These are phyloP conservation scores for Leistus spinibarbis DNA, from an alignment of 2,888 invertebrate genomes.

Conservation along the genomic window DNA sequence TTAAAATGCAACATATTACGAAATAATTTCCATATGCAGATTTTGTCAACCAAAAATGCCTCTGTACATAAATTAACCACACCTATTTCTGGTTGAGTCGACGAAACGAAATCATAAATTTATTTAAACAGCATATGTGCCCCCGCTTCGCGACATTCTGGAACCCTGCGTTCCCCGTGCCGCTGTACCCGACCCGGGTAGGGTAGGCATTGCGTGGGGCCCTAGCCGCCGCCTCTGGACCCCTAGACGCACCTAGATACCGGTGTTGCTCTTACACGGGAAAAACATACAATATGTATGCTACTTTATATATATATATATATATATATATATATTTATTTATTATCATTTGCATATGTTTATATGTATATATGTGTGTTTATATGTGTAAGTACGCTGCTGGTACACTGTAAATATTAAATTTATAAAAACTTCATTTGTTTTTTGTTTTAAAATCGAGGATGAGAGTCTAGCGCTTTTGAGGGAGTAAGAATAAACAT, in stretches of 20 bases:
- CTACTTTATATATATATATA: background rate
- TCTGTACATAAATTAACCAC: too few relatives aligned
- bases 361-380: too few relatives aligned
- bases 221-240: background rate
- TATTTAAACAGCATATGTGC: background rate
- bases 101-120: background rate
- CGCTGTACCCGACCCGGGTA: background rate
- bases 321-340: too few relatives aligned
- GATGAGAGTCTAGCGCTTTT: too few relatives aligned
- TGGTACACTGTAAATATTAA: too few relatives aligned
- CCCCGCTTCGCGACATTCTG: background rate
- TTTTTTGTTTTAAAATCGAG: too few relatives aligned
- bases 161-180: background rate
- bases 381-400: too few relatives aligned
- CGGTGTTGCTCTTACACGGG: background rate
- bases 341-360: too few relatives aligned
- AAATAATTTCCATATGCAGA: background rate
- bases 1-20: too few relatives aligned
- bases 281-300: background rate
- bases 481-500: too few relatives aligned
- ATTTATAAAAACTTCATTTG: too few relatives aligned
- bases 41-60: background rate
- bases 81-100: background rate
- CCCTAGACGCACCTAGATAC: background rate
- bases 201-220: background rate